phyloP scores from a whole-genome alignment of 1,140 invertebrate species.

The Pogonognathellus flavescens region DNA sequence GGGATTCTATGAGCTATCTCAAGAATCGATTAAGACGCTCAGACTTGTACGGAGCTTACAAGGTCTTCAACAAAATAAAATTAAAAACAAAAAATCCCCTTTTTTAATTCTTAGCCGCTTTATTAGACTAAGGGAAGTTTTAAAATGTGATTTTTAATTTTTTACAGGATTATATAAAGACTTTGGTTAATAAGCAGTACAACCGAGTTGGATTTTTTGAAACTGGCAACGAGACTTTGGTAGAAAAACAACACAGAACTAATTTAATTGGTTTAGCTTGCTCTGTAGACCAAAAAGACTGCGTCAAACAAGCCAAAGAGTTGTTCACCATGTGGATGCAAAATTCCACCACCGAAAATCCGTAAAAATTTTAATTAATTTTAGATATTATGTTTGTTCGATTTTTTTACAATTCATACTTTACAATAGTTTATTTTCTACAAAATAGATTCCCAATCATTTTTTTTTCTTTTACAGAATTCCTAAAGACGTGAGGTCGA shows the following conservation, averaged over 20 bases:
- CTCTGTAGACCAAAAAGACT: slow-evolving; percentile 78
- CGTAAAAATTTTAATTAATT: slow-evolving; percentile 71
- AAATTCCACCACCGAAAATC: slow-evolving; percentile 79
- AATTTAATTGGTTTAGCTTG: slow-evolving; percentile 80
- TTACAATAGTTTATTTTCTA: too few relatives aligned
- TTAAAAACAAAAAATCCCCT: too few relatives aligned
- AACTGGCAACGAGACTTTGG: slow-evolving; percentile 75
- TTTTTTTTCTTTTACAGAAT: slow-evolving; percentile 74
- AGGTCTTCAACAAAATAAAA: not conserved
- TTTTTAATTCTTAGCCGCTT: too few relatives aligned
- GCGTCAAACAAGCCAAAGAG: slow-evolving; percentile 77
- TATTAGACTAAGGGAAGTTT: too few relatives aligned
- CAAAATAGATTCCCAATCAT: too few relatives aligned
- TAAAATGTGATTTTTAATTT: too few relatives aligned
- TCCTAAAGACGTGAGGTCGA: slow-evolving; percentile 80
- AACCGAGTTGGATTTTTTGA: slow-evolving; percentile 77
- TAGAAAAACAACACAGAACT: slow-evolving; percentile 78
- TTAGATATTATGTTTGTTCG: not conserved
- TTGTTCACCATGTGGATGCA: slow-evolving; percentile 82
- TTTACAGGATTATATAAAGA: slow-evolving; percentile 77
- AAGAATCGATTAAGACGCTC: not conserved
- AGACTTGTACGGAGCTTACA: not conserved
- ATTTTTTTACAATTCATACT: too few relatives aligned
- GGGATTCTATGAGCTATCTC: slow-evolving; percentile 75
- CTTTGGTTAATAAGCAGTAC: slow-evolving; percentile 77